Evolutionary conservation across 1,140 invertebrate species (phyloP), one percentile per base, ranked within the genome.

Genomic region (Apolygus lucorum): DNA sequence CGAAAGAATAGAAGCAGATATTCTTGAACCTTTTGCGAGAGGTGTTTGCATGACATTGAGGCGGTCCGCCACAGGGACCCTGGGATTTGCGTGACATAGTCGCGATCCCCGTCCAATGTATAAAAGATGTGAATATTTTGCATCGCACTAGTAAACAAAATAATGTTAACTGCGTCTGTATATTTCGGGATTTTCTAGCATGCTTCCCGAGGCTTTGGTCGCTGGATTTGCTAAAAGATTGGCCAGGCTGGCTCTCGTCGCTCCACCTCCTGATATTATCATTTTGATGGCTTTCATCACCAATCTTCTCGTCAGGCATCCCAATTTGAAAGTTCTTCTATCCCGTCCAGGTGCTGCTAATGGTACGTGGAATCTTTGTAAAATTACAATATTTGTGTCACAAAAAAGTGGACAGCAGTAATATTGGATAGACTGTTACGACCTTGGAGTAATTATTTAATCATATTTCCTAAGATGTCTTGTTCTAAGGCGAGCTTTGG

Each of bases 151-250:
- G n/a, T n/a, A n/a, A n/a, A n/a, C n/a, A n/a, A n/a, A n/a, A n/a
- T n/a, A n/a, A n/a, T n/a, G n/a, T n/a, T n/a, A n/a, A n/a, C n/a
- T n/a, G n/a, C n/a, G n/a, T n/a, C n/a, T 42, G 34, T 42, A 8
- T 42, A 42, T 42, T 42, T 17, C 4, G 4, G 34, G 34, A 8
- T 8, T 42, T 17, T 42, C 34, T 42, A 93, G 91, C 0, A 93
- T 98, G 83, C 82, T 99, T 70, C 93, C 95, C 0, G 90, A 95
- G 76, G 87, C 89, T 73, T 78, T 98, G 67, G 93, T 97, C 8
- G 96, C 93, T 0, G 92, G 95, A 1, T 99, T 98, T 81, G 87
- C 88, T 1, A 99, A 99, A 81, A 86, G 90, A 68, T 79, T 96
- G 49, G 85, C 93, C 0, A 85, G 95, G 11, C 81, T 98, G 42